Conservation (phyloP, 2,888 invertebrate genomes). For the Candidula unifasciata region DNA sequence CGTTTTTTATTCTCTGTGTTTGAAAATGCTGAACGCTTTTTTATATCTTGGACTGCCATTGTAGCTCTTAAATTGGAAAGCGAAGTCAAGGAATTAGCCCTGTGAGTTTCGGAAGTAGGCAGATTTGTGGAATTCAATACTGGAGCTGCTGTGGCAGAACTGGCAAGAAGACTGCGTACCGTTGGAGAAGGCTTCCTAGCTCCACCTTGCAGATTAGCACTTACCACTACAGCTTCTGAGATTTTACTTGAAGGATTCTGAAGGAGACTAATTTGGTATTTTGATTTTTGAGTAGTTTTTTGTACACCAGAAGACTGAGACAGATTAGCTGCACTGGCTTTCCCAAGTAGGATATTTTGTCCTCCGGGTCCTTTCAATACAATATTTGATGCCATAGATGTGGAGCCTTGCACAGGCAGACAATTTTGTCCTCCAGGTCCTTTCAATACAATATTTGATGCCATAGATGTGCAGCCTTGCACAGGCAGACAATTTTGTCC, state of each 20-base stretch:
- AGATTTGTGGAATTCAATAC: too few species aligned
- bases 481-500: too few species aligned
- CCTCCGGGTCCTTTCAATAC: neutral
- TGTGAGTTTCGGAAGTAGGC: neutral
- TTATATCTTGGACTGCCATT: neutral
- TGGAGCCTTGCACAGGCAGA: too few species aligned
- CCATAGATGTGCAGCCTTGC: too few species aligned
- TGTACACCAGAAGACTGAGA: neutral
- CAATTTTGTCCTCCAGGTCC: too few species aligned
- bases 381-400: too few species aligned
- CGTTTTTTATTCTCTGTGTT: neutral
- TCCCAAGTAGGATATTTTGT: neutral
- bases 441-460: too few species aligned
- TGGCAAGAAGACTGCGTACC: neutral
- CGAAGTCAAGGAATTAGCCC: too few species aligned
- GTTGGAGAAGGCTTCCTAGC: neutral
- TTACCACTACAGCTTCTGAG: neutral
- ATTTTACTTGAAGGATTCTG: neutral
- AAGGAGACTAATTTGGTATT: constrained; percentile 11
- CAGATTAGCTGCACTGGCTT: neutral
- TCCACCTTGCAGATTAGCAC: neutral
- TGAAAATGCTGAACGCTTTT: neutral
- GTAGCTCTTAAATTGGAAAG: neutral
- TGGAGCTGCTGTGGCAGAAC: neutral
- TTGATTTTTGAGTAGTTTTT: neutral